Percentiles rank a stretch among this genome's conserved stretches.
These are phyloP conservation scores for Lasius fuliginosus DNA, from an alignment of 2,888 invertebrate genomes.

Conservation along the genomic window DNA sequence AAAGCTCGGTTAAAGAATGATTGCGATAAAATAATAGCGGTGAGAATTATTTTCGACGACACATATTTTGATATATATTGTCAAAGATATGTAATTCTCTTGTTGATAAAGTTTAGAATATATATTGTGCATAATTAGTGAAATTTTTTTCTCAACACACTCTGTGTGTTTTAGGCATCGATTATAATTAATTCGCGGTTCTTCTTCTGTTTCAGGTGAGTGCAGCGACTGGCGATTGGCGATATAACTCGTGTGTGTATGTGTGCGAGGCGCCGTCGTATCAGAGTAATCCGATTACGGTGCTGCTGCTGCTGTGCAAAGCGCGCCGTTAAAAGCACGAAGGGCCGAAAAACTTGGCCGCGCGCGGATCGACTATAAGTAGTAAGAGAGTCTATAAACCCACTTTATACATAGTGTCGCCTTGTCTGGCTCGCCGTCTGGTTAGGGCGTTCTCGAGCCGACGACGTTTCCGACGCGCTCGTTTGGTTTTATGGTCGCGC, in stretches of 20 bases:
- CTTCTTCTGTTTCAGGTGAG: conserved; percentile 77
- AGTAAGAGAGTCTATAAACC: conserved; percentile 57
- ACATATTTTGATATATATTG: neutral
- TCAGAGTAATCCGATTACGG: conserved; percentile 57
- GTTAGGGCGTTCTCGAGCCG: conserved; percentile 52
- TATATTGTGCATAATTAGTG: neutral
- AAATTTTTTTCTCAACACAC: neutral
- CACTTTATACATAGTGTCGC: conserved; percentile 37
- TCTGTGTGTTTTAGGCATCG: neutral
- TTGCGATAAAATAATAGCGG: neutral
- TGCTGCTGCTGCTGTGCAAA: conserved; percentile 6
- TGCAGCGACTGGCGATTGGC: conserved; percentile 41
- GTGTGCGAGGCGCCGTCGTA: conserved; percentile 33
- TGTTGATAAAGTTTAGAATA: neutral
- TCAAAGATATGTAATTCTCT: neutral
- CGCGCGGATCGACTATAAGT: conserved; percentile 52
- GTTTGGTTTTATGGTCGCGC: conserved; percentile 36
- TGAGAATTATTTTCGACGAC: neutral
- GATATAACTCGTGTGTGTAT: conserved; percentile 57
- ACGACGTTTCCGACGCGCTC: conserved; percentile 38
- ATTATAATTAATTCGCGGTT: conserved; percentile 45
- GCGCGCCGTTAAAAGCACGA: conserved; percentile 50
- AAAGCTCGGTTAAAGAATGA: neutral
- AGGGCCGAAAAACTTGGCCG: conserved; percentile 56
- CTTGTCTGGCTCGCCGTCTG: conserved; percentile 45